Base-by-base conservation (phyloP, 2,797 vertebrate genomes). In the Miopithecus talapoin region DNA sequence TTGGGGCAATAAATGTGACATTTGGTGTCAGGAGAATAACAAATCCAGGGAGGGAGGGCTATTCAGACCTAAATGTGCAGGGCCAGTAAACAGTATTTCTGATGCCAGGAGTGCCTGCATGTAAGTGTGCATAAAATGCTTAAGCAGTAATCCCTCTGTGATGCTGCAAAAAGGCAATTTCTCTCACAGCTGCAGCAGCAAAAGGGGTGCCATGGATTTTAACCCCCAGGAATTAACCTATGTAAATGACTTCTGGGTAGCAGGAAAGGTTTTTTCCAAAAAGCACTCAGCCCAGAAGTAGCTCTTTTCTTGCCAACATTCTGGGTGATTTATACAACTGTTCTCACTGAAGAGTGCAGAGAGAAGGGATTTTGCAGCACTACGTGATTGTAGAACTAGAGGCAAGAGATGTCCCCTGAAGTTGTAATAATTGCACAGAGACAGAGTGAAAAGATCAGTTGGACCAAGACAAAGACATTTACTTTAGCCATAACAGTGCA, bases 251-350 rank as follows among this genome's bases (percentile, higher is more conserved):
- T 97, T 96, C 95, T 97, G 92, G 93, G 95, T 97, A 97, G 81
- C 68, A 74, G 86, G 75, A 46, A 72, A 57, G 26, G 28, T 74
- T 94, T 93, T 95, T 76, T 68, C 33, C 72, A 91, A 68, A 97
- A 97, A 97, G 59, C 91, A 96, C 94, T 98, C 94, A 97, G 81
- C 94, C 95, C 88, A 97, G 96, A 97, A 97, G 94, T 80, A 95
- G 75, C 74, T 97, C 85, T 95, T 95, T 95, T 92, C 94, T 97
- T 97, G 97, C 97, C 97, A 98, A 55, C 83, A 84, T 96, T 91
- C 85, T 94, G 91, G 30, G 83, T 97, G 97, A 97, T 97, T 98
- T 98, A 98, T 95, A 95, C 94, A 97, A 96, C 74, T 96, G 93
- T 97, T 98, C 85, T 93, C 79, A 57, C 70, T 91, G 91, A 98